Evolutionary conservation across 2,113 vertebrate genomes (phyloP).

Genomic region (Clarias gariepinus): DNA sequence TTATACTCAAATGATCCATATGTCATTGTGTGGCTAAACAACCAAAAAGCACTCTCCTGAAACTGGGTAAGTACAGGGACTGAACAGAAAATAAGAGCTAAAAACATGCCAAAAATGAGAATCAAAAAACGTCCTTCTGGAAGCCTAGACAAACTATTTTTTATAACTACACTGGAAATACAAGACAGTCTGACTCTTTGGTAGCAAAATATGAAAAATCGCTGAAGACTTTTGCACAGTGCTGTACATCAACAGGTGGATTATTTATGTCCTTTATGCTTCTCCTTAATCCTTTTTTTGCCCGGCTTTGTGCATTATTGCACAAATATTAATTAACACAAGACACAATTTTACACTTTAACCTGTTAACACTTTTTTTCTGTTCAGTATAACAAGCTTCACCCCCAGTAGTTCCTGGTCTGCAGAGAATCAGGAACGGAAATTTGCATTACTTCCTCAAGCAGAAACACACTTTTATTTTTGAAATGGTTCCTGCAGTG

Average conservation of each 20-base stretch:
- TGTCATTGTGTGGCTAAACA: too few species aligned
- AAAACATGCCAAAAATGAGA: too few species aligned
- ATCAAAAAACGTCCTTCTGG: too few species aligned
- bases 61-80: too few species aligned
- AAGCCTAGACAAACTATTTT: too few species aligned
- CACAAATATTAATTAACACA: neutral
- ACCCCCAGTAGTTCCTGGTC: neutral
- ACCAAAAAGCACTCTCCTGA: too few species aligned
- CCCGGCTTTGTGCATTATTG: neutral
- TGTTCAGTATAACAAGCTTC: neutral
- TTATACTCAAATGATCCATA: too few species aligned
- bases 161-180: too few species aligned
- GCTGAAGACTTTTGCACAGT: too few species aligned
- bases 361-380: neutral
- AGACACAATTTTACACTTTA: neutral
- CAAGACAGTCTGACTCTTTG: too few species aligned
- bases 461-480: neutral
- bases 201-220: too few species aligned
- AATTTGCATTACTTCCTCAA: constrained; percentile 5
- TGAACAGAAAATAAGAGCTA: too few species aligned
- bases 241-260: neutral
- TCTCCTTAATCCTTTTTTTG: neutral
- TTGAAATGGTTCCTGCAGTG: neutral
- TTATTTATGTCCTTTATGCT: neutral
- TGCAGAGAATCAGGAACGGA: neutral